Percentiles rank a stretch among this genome's conserved stretches.
Conservation (phyloP, 1,140 invertebrate genomes). For the Orius insidiosus region DNA sequence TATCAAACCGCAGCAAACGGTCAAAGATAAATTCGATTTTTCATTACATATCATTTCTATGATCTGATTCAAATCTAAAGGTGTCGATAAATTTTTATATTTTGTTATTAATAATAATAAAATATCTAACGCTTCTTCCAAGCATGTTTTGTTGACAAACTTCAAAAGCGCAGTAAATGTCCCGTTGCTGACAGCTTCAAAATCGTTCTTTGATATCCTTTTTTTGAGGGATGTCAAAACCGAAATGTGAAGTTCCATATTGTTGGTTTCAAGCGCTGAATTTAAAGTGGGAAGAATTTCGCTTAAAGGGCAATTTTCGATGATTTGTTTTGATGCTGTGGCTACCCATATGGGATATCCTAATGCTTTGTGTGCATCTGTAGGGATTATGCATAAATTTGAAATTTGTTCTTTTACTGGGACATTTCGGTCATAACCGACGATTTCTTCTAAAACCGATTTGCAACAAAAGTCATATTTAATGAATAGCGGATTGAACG, state of each 20-base stretch:
- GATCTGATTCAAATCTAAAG: not conserved
- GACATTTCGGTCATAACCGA: conserved; percentile 3
- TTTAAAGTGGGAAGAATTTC: conserved; percentile 9
- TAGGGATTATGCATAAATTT: not conserved
- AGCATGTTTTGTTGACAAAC: not conserved
- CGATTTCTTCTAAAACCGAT: conserved; percentile 6
- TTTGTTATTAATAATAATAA: not conserved
- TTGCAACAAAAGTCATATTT: conserved; percentile 13
- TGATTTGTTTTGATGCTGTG: conserved; percentile 5
- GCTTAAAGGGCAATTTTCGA: conserved; percentile 10
- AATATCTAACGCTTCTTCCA: no score
- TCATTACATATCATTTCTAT: not conserved
- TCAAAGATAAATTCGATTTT: not conserved
- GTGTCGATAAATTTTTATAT: not conserved
- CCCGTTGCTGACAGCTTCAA: conserved; percentile 11
- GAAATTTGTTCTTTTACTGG: conserved; percentile 8
- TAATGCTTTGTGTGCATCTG: conserved; percentile 1
- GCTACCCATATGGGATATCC: conserved; percentile 7
- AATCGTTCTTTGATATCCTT: conserved; percentile 1
- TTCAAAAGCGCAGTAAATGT: conserved; percentile 5
- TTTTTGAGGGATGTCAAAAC: not conserved
- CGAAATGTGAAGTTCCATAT: conserved; percentile 8
- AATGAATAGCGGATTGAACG: not conserved
- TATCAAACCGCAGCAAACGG: conserved; percentile 1
- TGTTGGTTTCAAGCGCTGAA: not conserved